These are phyloP conservation scores for Branchellion lobata DNA, from an alignment of 2,888 invertebrate species.

Conservation along the genomic window DNA sequence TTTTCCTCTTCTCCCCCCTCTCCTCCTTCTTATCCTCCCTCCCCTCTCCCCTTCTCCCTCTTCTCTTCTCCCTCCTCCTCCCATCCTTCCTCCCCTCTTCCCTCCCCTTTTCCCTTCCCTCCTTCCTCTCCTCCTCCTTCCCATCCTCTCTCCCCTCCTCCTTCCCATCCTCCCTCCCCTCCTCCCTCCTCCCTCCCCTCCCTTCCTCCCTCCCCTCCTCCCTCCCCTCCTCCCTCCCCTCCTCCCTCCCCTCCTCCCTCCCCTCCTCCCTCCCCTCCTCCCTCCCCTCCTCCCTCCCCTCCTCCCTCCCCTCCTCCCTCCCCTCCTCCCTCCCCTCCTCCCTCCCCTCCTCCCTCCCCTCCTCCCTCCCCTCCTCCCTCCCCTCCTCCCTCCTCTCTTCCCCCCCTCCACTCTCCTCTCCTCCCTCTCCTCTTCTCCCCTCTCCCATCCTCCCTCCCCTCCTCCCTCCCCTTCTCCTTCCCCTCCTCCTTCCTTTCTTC, in stretches of 20 bases:
- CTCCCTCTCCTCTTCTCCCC: too few species aligned
- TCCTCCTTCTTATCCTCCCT: too few species aligned
- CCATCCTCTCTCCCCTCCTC: too few species aligned
- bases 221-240: background rate
- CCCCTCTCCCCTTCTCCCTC: too few species aligned
- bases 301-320: conserved; percentile 2
- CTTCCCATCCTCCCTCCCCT: background rate
- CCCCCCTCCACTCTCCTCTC: too few species aligned
- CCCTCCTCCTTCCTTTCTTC: too few species aligned
- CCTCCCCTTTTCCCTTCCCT: too few species aligned
- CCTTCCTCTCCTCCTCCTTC: background rate
- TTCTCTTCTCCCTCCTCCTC: too few species aligned
- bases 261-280: background rate
- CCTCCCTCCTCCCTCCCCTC: background rate
- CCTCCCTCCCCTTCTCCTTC: background rate
- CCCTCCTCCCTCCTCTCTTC: background rate
- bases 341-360: conserved; percentile 7
- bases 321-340: background rate
- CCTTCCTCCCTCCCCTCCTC: conserved; percentile 1
- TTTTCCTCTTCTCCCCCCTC: too few species aligned
- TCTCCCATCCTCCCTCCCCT: too few species aligned
- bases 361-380: conserved; percentile 10
- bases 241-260: background rate
- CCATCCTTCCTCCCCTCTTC: too few species aligned
- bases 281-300: background rate